phyloP scores from a whole-genome alignment of 2,888 invertebrate genomes.

The Nephrotoma flavescens region DNA sequence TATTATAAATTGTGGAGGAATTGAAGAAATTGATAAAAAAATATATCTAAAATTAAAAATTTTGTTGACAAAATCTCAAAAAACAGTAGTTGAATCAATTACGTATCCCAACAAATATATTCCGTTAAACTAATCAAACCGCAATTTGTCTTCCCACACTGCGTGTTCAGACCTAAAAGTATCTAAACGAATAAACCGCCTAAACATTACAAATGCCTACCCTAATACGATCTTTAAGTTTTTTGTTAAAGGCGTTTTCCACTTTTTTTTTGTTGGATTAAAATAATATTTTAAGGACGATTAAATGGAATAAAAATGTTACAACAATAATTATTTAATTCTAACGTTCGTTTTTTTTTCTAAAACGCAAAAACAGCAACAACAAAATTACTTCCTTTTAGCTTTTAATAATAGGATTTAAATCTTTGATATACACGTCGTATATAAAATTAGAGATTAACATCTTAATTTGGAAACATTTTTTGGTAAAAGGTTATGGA shows the following conservation, averaged over 20 bases:
- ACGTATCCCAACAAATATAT: too few relatives aligned
- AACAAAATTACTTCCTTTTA: not conserved
- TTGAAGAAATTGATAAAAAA: too few relatives aligned
- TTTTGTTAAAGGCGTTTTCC: not conserved
- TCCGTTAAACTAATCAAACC: too few relatives aligned
- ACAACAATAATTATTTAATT: not conserved
- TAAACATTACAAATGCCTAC: not conserved
- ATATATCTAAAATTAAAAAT: too few relatives aligned
- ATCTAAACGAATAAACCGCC: not conserved
- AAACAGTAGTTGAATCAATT: too few relatives aligned
- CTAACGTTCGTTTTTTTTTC: not conserved
- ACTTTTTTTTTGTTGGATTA: not conserved
- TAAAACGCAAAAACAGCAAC: not conserved
- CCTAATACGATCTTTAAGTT: not conserved
- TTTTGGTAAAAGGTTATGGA: not conserved
- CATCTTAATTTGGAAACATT: not conserved
- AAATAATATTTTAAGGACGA: not conserved
- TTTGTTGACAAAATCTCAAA: too few relatives aligned
- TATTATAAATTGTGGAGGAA: too few relatives aligned
- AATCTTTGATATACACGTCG: not conserved
- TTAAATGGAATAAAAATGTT: not conserved
- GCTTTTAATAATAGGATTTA: not conserved
- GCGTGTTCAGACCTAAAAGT: not conserved
- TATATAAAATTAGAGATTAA: not conserved
- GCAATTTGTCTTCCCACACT: not conserved